Evolutionary conservation across 2,797 vertebrate species (phyloP), one percentile per base, ranked within the genome.

Genomic region (Lophius americanus): DNA sequence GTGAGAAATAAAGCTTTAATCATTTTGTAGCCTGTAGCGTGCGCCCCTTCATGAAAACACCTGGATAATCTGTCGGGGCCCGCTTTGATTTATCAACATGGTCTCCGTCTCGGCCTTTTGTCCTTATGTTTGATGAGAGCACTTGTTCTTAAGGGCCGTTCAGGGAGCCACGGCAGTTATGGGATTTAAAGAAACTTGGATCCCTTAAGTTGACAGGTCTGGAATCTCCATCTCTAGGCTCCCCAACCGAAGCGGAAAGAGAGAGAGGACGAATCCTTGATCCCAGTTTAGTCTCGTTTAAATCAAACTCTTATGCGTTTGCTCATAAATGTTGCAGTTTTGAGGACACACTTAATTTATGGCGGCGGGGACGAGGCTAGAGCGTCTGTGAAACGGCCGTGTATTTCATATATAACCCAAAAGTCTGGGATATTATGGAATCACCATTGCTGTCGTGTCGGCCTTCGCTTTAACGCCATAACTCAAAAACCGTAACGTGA

Each of bases 151-250:
- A 82, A 85, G 48, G 56, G 38, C 6, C 14, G 44, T 68, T 82
- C 39, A 14, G 76, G 81, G 83, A 82, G 39, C 14, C 23, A 6
- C 49, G 51, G 61, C 50, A 46, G 61, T 71, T 74, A 53, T 64
- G 73, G 81, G 86, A 72, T 75, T 84, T 81, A 36, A 46, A 49
- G 42, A 58, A 38, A 58, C 60, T 49, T 53, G 48, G 63, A 62
- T 76, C 68, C 44, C 38, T n/a, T 59, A n/a, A 11, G 37, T 2
- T 43, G 49, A 68, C 43, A 62, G 47, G 64, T 86, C 90, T 92
- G 90, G 88, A 90, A 91, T 87, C 13, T 10, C 52, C 69, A 87
- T 91, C 80, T 73, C 54, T 67, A 47, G 37, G 37, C 14, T 75
- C 9, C 13, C 36, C 39, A 71, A 70, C 48, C 42, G 61, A 41